Conservation (phyloP, 2,797 vertebrate genomes). For the Catostomus latipinnis region DNA sequence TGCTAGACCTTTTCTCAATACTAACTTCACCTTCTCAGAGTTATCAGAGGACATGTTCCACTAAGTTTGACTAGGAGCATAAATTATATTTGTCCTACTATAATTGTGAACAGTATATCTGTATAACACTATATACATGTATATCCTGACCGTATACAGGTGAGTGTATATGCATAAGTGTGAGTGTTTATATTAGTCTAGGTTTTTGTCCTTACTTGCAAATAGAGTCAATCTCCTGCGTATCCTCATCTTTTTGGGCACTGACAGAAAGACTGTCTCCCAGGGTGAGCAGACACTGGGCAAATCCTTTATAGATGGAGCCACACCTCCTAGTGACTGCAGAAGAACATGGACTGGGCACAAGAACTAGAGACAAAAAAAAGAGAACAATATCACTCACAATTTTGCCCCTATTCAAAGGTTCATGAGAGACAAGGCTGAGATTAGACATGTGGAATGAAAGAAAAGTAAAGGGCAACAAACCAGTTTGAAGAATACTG, state of each 20-base stretch:
- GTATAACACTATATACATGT: too few species aligned
- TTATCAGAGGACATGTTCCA: too few species aligned
- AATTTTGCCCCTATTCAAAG: neutral
- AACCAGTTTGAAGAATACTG: neutral
- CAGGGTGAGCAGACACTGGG: slow-evolving; percentile 89
- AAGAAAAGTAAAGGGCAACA: neutral
- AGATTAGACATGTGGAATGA: neutral
- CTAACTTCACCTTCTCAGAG: too few species aligned
- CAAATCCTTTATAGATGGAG: slow-evolving; percentile 95
- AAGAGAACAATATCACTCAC: slow-evolving; percentile 28
- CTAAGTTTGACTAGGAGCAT: too few species aligned
- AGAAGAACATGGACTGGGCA: slow-evolving; percentile 70
- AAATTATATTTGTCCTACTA: too few species aligned
- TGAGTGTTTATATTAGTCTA: neutral
- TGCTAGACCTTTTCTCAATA: too few species aligned
- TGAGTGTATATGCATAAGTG: neutral
- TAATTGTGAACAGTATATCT: too few species aligned
- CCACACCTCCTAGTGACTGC: slow-evolving; percentile 81
- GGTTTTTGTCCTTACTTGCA: slow-evolving; percentile 83
- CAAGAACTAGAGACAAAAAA: slow-evolving; percentile 70
- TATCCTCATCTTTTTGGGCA: slow-evolving; percentile 77
- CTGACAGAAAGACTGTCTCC: slow-evolving; percentile 88
- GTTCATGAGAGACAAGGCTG: neutral
- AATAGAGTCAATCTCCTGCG: slow-evolving; percentile 88
- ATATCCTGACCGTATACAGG: too few species aligned